Evolutionary conservation across 2,113 vertebrate species (phyloP), one percentile per base, ranked within the genome.

Genomic region (Pyrgilauda ruficollis): DNA sequence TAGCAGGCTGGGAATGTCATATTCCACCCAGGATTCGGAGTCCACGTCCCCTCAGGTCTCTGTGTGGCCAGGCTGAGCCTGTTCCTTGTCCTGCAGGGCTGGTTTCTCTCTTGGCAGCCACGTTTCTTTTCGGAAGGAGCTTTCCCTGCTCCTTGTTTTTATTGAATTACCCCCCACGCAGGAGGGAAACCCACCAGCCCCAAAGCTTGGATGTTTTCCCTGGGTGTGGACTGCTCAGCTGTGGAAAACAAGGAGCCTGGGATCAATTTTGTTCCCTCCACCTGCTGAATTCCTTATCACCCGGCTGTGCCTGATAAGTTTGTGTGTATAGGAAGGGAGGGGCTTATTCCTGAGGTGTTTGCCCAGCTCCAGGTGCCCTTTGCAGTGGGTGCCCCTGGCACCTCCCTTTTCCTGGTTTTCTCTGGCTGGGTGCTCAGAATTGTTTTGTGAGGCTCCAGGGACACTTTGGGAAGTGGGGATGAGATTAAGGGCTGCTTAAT

Each of bases 1-100:
- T 35, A 70, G 55, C 2, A 41, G 43, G 64, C 61, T 84, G 56
- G 24, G 53, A 86, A 33, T 7, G 4, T 73, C 72, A 43, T 18
- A 23, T 31, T 77, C 75, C 47, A 63, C 13, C 72, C 59, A 21
- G 46, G 46, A 76, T 46, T 49, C 3, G 1, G 81, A 83, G 33
- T 8, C 30, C 16, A 2, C 0, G 0, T 76, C 55, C 30, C 52
- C 44, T 55, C 2, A 0, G 26, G 21, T 79, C n/a, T 56, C 47
- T 1, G 2, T 4, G 1, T 2, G 41, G 68, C 72, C 72, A 16
- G 14, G 64, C 82, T 31, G 30, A 84, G 82, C 73, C 37, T 15
- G 12, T 8, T 88, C 74, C 78, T 31, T 39, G 27, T 61, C 58
- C 58, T 68, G 52, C 56, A n/a, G 23, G 1, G 44, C 44, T 44